Base-by-base conservation (phyloP, 92 coral and sea anemone genomes). In the Actinernus sp. region DNA sequence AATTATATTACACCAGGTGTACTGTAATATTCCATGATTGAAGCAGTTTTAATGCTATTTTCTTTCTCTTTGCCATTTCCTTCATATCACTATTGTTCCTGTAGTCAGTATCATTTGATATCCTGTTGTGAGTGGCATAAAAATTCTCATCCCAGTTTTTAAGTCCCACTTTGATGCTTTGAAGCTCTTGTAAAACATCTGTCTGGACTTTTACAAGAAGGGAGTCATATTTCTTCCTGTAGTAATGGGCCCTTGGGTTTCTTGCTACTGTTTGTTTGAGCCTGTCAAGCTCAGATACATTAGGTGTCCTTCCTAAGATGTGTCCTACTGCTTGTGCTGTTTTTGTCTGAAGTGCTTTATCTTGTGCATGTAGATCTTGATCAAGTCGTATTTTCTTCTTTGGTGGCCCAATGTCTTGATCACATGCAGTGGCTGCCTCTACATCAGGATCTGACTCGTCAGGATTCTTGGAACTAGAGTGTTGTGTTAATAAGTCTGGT, bases 1-100 rank as follows among this genome's bases (percentile, higher is more conserved):
- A 45, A n/a, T 45, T 8, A 8, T 37, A 8, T 37, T 39, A 59
- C 14, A 33, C 34, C 4, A 64, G 16, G 41, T 64, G 72, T 12
- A 64, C 72, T 23, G 72, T 46, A 28, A 48, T 64, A 58, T 47
- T 64, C 72, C 72, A 64, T 25, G 60, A 43, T 34, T 64, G 36
- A 13, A 64, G 37, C 10, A 64, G 40, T 19, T 64, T 64, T 27
- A 44, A 13, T 19, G 72, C 72, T 23, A 32, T 37, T 47, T 64
- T 64, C 40, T 47, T 64, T 37, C 48, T 47, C 48, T 48, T 16
- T 7, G 2, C 38, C n/a, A 23, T 10, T 13, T 48, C 59, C 16
- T 49, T 64, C 16, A 46, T 27, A 18, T 64, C 33, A 22, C 23
- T 17, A 45, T 40, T 49, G 52, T 27, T 45, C 2, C 12, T 45